A percentile compares a stretch with the other conserved stretches of the same genome.
Conservation (phyloP, 2,888 invertebrate species). For the Parnassius glacialis region DNA sequence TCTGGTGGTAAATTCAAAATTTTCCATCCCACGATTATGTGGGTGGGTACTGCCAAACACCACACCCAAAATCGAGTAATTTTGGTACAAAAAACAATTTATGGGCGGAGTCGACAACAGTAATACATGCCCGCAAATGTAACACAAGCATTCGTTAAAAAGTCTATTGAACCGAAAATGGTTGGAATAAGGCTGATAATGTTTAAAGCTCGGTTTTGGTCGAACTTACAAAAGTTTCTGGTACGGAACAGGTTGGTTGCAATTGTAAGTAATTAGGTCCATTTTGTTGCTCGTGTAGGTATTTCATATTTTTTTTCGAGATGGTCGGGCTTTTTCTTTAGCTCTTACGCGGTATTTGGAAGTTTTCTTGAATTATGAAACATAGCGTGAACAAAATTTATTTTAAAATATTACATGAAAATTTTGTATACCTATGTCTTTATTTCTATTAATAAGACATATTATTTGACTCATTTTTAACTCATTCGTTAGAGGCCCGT, state of each 20-base stretch:
- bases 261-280: constrained; percentile 50
- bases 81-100: constrained; percentile 28
- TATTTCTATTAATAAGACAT: too few species aligned
- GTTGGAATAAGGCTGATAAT: constrained; percentile 9
- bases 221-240: constrained; percentile 13
- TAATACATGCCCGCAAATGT: constrained; percentile 27
- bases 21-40: constrained; percentile 27
- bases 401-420: too few species aligned
- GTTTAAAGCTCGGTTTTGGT: constrained; percentile 10
- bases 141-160: constrained; percentile 2
- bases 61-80: constrained; percentile 29
- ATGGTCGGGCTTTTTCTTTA: constrained; percentile 16
- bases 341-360: constrained; percentile 21
- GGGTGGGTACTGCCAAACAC: constrained; percentile 26
- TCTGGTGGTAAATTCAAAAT: constrained; percentile 25
- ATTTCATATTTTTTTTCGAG: constrained; percentile 46
- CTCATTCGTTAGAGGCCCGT: too few species aligned
- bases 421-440: too few species aligned
- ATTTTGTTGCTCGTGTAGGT: constrained; percentile 47
- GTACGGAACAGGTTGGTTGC: constrained; percentile 29
- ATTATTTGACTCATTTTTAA: too few species aligned
- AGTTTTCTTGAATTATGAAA: constrained; percentile 15
- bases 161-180: not conserved
- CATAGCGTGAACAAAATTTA: constrained; percentile 9
- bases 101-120: constrained; percentile 29